A percentile compares a stretch with the other conserved stretches of the same genome.
phyloP scores from a whole-genome alignment of 2,797 vertebrate species.

The Oceanodroma leucorhoa region DNA sequence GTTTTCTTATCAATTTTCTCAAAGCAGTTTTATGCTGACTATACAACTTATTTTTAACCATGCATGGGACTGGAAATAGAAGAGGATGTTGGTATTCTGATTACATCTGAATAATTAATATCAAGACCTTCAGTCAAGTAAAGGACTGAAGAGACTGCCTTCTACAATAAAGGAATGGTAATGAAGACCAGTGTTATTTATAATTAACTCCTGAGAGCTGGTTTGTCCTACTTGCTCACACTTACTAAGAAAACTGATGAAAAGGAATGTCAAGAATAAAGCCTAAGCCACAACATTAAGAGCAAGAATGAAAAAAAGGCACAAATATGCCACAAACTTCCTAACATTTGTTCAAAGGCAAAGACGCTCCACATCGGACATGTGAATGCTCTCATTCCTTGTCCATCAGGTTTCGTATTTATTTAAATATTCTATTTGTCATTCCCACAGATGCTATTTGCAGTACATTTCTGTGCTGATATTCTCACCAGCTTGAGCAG shows the following conservation, averaged over 20 bases:
- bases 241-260: background rate
- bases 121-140: background rate
- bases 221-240: background rate
- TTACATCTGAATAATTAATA: background rate
- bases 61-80: background rate
- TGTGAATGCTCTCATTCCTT: background rate
- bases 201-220: background rate
- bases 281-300: background rate
- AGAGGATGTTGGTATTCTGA: background rate
- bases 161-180: background rate
- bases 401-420: background rate
- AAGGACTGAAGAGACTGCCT: background rate
- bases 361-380: fast-evolving
- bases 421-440: background rate
- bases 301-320: background rate
- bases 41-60: background rate
- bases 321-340: background rate
- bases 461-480: background rate
- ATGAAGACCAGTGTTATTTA: background rate
- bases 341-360: background rate
- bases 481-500: background rate
- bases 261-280: background rate
- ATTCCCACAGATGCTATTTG: background rate
- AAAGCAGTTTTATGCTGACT: background rate
- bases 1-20: background rate